phyloP scores from a whole-genome alignment of 1,140 invertebrate genomes.

The Drosophila busckii region DNA sequence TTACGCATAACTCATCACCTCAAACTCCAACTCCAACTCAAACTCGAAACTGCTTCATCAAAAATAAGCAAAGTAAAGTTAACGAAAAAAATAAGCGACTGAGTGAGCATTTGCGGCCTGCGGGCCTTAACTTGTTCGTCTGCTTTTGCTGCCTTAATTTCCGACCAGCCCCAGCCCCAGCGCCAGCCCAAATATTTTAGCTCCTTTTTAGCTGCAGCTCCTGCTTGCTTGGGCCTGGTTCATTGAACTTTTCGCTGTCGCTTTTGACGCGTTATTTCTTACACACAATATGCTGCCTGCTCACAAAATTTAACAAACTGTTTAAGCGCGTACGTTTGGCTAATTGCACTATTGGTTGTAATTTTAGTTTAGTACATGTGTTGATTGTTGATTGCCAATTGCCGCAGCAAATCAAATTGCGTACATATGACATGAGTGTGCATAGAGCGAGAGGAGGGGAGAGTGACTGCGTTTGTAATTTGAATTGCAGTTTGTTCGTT shows the following conservation, averaged over 20 bases:
- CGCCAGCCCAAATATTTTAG: neutral
- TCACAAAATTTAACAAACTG: slow-evolving; percentile 18
- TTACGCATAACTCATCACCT: slow-evolving; percentile 71
- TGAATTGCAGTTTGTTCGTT: too few species aligned
- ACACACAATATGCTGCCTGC: too few species aligned
- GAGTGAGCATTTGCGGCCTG: slow-evolving; percentile 37
- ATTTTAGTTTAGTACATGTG: slow-evolving; percentile 1
- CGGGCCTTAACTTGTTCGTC: slow-evolving; percentile 43
- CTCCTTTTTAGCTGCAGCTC: slow-evolving; percentile 13
- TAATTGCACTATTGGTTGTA: too few species aligned
- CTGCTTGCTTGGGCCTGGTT: slow-evolving; percentile 33
- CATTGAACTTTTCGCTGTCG: slow-evolving; percentile 46
- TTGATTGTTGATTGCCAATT: too few species aligned
- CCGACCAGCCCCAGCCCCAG: neutral
- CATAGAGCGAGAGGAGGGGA: too few species aligned
- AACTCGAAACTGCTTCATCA: slow-evolving; percentile 45
- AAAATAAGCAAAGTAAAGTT: too few species aligned
- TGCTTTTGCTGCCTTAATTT: slow-evolving; percentile 15
- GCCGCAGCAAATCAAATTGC: slow-evolving; percentile 10
- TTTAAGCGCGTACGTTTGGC: slow-evolving; percentile 20
- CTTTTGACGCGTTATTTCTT: slow-evolving; percentile 23
- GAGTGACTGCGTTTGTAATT: too few species aligned
- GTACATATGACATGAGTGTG: too few species aligned
- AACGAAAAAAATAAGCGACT: neutral
- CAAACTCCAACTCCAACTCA: slow-evolving; percentile 27